phyloP scores from a whole-genome alignment of 2,113 vertebrate species.

The Sapajus apella region DNA sequence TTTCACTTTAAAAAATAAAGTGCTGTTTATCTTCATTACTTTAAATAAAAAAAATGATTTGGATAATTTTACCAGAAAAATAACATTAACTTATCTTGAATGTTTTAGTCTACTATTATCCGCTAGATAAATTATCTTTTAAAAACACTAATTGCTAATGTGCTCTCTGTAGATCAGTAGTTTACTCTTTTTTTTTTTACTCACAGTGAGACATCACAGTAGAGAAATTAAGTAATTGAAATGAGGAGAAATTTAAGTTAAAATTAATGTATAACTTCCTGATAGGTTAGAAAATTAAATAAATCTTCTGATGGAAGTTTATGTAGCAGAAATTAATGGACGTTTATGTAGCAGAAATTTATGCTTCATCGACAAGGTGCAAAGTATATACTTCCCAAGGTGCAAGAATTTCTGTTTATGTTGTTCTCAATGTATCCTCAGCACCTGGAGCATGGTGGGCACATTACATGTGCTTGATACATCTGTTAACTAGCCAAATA shows the following conservation, averaged over 20 bases:
- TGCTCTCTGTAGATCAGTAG: neutral
- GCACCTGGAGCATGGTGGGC: neutral
- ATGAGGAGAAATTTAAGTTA: neutral
- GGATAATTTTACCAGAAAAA: neutral
- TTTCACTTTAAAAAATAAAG: neutral
- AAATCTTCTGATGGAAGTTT: neutral
- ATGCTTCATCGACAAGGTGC: neutral
- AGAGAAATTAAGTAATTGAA: constrained; percentile 54
- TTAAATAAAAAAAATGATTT: constrained; percentile 11
- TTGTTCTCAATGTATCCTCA: neutral
- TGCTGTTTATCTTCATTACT: constrained; percentile 38
- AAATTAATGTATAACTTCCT: constrained; percentile 15
- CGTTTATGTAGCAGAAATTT: neutral
- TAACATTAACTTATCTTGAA: constrained; percentile 6
- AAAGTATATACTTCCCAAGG: neutral
- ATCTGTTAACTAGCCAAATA: neutral
- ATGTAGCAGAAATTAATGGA: neutral
- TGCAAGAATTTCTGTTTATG: neutral
- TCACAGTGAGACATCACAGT: neutral
- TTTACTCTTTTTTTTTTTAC: constrained; percentile 24
- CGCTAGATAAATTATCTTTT: constrained; percentile 24
- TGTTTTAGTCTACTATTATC: neutral
- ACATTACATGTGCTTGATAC: neutral
- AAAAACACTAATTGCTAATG: constrained; percentile 21
- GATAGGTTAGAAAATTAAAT: constrained; percentile 23